Conservation (phyloP, 2,797 vertebrate genomes). For the Ctenopoma multispine region DNA sequence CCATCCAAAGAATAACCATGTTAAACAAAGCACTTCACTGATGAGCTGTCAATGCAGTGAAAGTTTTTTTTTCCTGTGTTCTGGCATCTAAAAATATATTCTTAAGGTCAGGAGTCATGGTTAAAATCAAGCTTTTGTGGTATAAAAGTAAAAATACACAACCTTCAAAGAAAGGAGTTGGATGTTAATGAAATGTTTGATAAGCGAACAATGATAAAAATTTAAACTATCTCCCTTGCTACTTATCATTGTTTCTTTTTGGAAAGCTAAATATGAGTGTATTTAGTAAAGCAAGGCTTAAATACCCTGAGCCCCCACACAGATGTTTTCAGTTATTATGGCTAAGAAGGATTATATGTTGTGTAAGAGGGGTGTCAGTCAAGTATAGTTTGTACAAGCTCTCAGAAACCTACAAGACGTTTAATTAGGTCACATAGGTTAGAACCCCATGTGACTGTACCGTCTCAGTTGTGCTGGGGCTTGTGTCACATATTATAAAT, state of each 20-base stretch:
- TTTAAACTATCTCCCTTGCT: too few relatives aligned
- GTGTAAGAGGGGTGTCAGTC: neutral
- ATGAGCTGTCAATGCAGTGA: fast-evolving
- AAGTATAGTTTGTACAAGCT: neutral
- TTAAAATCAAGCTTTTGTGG: too few relatives aligned
- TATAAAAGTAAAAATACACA: too few relatives aligned
- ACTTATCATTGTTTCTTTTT: neutral
- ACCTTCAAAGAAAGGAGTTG: too few relatives aligned
- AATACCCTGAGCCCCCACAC: neutral
- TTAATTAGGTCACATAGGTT: neutral
- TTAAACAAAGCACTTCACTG: neutral
- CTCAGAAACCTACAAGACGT: neutral
- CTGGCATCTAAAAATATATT: neutral
- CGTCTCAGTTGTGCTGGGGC: neutral
- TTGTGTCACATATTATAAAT: neutral
- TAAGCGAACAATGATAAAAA: too few relatives aligned
- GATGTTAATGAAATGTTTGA: neutral
- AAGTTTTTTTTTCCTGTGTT: neutral
- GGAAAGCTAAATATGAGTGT: neutral
- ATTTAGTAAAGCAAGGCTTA: neutral
- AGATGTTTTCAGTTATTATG: neutral
- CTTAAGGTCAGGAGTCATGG: too few relatives aligned
- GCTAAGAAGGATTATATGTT: neutral
- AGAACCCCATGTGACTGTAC: neutral
- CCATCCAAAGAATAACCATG: neutral